phyloP scores from a whole-genome alignment of 1,140 invertebrate genomes.

The Listronotus bonariensis region DNA sequence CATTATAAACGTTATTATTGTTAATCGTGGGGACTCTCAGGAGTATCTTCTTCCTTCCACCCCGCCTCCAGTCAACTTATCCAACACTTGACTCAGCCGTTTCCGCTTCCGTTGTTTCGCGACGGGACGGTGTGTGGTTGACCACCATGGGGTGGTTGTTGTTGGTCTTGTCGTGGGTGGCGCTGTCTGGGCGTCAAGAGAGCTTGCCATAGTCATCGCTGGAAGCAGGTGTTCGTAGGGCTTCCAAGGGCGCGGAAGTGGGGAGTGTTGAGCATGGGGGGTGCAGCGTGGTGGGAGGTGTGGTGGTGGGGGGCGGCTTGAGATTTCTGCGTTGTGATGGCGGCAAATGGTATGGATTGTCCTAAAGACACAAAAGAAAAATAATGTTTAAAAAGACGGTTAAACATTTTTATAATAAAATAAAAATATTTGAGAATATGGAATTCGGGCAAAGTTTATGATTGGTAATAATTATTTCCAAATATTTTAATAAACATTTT shows the following conservation, averaged over 20 bases:
- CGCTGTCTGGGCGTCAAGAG: slow-evolving; percentile 61
- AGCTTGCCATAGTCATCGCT: slow-evolving; percentile 70
- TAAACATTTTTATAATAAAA: background rate
- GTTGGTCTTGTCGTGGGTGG: slow-evolving; percentile 59
- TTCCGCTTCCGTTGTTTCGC: slow-evolving; percentile 70
- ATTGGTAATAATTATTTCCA: too few relatives aligned
- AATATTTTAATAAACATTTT: too few relatives aligned
- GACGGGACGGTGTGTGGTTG: slow-evolving; percentile 65
- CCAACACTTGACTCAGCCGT: slow-evolving; percentile 74
- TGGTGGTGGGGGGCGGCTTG: too few relatives aligned
- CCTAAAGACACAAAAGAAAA: slow-evolving; percentile 9
- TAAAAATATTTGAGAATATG: too few relatives aligned
- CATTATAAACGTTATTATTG: slow-evolving; percentile 49
- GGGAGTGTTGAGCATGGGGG: background rate
- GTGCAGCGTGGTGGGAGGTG: slow-evolving; percentile 13
- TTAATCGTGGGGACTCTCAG: slow-evolving; percentile 17
- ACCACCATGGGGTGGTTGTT: slow-evolving; percentile 64
- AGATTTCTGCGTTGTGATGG: slow-evolving; percentile 7
- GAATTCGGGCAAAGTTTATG: too few relatives aligned
- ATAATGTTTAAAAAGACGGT: background rate
- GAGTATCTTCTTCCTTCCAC: slow-evolving; percentile 19
- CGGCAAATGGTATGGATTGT: background rate
- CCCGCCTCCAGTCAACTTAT: slow-evolving; percentile 63
- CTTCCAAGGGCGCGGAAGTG: slow-evolving; percentile 20
- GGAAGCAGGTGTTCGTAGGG: slow-evolving; percentile 50